Base-by-base conservation (phyloP, 2,888 invertebrate species). In the Proisotoma minuta region DNA sequence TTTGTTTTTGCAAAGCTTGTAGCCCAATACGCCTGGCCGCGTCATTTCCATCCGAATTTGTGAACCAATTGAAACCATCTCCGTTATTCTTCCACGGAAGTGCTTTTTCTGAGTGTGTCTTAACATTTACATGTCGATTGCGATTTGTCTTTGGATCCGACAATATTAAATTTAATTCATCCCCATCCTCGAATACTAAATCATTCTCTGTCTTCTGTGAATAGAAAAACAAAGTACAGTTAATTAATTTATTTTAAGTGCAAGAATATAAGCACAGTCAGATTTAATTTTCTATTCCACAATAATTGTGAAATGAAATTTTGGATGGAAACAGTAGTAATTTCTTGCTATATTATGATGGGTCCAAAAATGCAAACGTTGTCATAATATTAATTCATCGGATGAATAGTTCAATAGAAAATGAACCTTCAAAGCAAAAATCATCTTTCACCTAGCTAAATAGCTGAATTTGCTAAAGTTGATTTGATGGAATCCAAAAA, bases 191-290 rank as follows among this genome's bases (percentile, higher is more conserved):
- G 49, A 71, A 71, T 57, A 69, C 68, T 40, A 71, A 51, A 60
- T 71, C 71, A 59, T 63, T 71, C 62, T 71, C 71, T 48, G 64
- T 40, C 58, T 66, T 71, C 71, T 69, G 63, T 4, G 66, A 63
- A 57, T 15, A 27, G 12, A 59, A 62, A 62, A 66, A 47, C 27
- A 52, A 27, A 26, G n/a, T 43, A 57, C 5, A 62, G 47, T 51
- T 24, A 54, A 43, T n/a, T 12, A 43, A 43, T 43, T n/a, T 5
- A 5, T 5, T 43, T n/a, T 43, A n/a, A 15, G 43, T n/a, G n/a
- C n/a, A n/a, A n/a, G n/a, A n/a, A n/a, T n/a, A n/a, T n/a, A n/a
- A n/a, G n/a, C n/a, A n/a, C n/a, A n/a, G n/a, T n/a, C n/a, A n/a
- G n/a, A n/a, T n/a, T n/a, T n/a, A n/a, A n/a, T n/a, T n/a, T n/a